Evolutionary conservation across 2,888 invertebrate species (phyloP).

Genomic region (Rhagophthalmus giganteus): DNA sequence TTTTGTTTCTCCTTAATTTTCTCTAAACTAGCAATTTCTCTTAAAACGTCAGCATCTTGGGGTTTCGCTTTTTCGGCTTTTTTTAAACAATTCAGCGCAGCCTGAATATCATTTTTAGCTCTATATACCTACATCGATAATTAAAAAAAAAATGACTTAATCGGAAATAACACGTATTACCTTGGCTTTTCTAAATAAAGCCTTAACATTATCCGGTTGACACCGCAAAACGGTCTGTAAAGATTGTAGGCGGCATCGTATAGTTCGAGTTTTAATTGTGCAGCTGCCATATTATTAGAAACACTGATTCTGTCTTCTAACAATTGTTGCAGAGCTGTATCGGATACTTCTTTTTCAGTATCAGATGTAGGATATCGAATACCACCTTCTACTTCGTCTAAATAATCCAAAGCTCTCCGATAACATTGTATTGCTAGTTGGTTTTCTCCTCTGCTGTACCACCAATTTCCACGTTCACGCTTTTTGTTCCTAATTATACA

Average conservation of each 20-base stretch:
- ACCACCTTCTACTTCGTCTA: constrained; percentile 73
- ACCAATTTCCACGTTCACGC: constrained; percentile 87
- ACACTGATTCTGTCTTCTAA: constrained; percentile 82
- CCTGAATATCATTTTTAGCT: constrained; percentile 68
- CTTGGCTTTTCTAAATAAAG: constrained; percentile 83
- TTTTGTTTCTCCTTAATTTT: constrained; percentile 49
- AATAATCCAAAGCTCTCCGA: constrained; percentile 78
- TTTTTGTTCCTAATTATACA: constrained; percentile 68
- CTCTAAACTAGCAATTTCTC: constrained; percentile 54
- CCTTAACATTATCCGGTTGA: constrained; percentile 88
- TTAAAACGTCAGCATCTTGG: constrained; percentile 59
- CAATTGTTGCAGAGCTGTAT: constrained; percentile 66
- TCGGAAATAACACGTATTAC: too few species aligned
- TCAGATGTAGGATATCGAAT: constrained; percentile 61
- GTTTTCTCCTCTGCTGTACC: constrained; percentile 82
- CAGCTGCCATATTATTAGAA: constrained; percentile 90
- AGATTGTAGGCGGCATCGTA: constrained; percentile 83
- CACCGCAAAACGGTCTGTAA: constrained; percentile 80
- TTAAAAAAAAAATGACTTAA: too few species aligned
- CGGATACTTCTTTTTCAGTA: constrained; percentile 57
- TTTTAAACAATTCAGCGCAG: constrained; percentile 68
- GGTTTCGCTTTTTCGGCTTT: constrained; percentile 68
- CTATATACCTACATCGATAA: constrained; percentile 63
- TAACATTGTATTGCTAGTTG: constrained; percentile 84
- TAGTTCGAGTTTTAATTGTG: constrained; percentile 85